phyloP scores from a whole-genome alignment of 2,113 vertebrate genomes.

The Salminus brasiliensis region DNA sequence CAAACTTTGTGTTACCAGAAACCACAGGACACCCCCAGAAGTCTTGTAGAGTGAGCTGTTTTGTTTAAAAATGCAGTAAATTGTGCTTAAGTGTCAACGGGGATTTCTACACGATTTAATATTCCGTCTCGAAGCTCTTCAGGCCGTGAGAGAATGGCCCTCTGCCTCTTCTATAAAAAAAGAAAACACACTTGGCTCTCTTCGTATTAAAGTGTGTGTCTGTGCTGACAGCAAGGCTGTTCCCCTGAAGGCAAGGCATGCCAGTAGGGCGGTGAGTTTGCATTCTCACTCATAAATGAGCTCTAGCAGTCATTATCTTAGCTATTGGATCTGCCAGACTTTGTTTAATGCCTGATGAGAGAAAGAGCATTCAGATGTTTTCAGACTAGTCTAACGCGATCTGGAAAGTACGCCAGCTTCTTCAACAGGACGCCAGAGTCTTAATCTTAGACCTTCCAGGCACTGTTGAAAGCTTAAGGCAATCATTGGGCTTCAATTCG shows the following conservation, averaged over 20 bases:
- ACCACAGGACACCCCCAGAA: too few relatives aligned
- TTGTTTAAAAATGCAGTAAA: too few relatives aligned
- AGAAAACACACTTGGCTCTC: not conserved
- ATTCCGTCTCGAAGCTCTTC: too few relatives aligned
- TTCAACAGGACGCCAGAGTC: too few relatives aligned
- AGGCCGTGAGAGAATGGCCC: not conserved
- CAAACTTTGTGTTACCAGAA: too few relatives aligned
- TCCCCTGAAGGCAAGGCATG: conserved; percentile 25
- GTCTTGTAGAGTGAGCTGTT: too few relatives aligned
- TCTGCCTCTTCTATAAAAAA: not conserved
- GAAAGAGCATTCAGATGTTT: not conserved
- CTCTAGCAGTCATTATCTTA: not conserved
- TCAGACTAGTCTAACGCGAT: not conserved
- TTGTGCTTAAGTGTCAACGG: too few relatives aligned
- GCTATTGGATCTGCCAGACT: not conserved
- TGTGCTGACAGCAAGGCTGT: conserved; percentile 4
- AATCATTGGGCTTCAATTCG: too few relatives aligned
- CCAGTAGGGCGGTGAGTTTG: conserved; percentile 22
- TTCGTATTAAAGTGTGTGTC: conserved; percentile 7
- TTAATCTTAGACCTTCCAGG: too few relatives aligned
- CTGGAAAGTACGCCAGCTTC: not conserved
- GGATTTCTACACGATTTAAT: too few relatives aligned
- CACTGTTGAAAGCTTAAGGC: too few relatives aligned
- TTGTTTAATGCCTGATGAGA: not conserved
- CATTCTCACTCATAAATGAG: conserved; percentile 9